Evolutionary conservation across 2,113 vertebrate species (phyloP).

Genomic region (Eonycteris spelaea): DNA sequence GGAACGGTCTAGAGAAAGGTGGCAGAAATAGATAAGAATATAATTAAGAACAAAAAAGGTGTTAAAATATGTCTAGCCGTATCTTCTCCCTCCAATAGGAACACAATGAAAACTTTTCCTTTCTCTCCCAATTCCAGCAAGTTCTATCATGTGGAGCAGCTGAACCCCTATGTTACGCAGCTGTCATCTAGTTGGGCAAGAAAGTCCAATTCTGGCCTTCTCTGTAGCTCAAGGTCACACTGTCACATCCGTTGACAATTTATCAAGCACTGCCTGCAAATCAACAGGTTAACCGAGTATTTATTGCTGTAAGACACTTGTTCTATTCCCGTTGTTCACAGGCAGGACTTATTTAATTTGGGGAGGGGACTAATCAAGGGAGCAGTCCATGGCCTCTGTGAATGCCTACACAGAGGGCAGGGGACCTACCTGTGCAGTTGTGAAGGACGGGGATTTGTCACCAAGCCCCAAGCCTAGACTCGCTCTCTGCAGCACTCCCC

Average conservation of each 20-base stretch:
- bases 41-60: neutral
- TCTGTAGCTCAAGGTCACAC: neutral
- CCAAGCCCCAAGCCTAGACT: neutral
- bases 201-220: neutral
- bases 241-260: neutral
- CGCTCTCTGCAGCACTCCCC: neutral
- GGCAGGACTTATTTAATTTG: neutral
- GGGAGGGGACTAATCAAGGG: neutral
- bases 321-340: neutral
- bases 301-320: neutral
- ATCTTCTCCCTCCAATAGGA: neutral
- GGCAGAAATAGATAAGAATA: neutral
- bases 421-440: neutral
- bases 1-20: neutral
- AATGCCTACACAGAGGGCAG: no score
- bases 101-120: neutral
- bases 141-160: neutral
- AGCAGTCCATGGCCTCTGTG: neutral
- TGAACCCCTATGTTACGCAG: accelerated
- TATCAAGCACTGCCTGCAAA: neutral
- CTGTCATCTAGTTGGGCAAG: neutral
- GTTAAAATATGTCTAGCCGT: neutral
- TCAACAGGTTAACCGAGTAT: neutral
- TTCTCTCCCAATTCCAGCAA: neutral
- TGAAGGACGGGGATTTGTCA: neutral